These are phyloP conservation scores for Lycorma delicatula DNA, from an alignment of 1,140 invertebrate species.

Conservation along the genomic window DNA sequence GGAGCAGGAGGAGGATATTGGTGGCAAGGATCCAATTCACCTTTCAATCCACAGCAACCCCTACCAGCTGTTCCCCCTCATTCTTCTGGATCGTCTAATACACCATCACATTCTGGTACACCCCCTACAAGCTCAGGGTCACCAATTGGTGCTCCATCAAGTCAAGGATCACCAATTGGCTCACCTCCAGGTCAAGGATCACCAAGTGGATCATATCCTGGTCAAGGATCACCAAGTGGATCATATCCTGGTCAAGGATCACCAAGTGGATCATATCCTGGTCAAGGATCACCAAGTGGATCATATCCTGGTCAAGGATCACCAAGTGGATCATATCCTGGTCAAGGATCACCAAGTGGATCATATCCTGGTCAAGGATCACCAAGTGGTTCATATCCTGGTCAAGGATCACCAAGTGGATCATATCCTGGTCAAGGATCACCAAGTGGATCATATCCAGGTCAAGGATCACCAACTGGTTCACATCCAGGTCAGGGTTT, in stretches of 20 bases:
- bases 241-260: not conserved
- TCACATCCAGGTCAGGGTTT: not conserved
- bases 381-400: not conserved
- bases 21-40: not conserved
- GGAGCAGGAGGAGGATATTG: not conserved
- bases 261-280: not conserved
- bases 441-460: not conserved
- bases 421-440: not conserved
- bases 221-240: too few relatives aligned
- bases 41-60: conserved; percentile 1
- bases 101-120: not conserved
- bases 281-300: not conserved
- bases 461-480: not conserved
- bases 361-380: not conserved
- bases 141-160: not conserved
- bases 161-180: too few relatives aligned
- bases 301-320: not conserved
- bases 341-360: not conserved
- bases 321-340: not conserved
- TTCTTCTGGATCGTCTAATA: not conserved
- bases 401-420: not conserved
- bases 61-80: not conserved
- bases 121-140: not conserved
- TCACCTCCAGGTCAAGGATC: not conserved
- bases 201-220: not conserved